A percentile compares a stretch with the other conserved stretches of the same genome.
Evolutionary conservation across 2,888 invertebrate genomes (phyloP).

Genomic region (Coleophora flavipennella): DNA sequence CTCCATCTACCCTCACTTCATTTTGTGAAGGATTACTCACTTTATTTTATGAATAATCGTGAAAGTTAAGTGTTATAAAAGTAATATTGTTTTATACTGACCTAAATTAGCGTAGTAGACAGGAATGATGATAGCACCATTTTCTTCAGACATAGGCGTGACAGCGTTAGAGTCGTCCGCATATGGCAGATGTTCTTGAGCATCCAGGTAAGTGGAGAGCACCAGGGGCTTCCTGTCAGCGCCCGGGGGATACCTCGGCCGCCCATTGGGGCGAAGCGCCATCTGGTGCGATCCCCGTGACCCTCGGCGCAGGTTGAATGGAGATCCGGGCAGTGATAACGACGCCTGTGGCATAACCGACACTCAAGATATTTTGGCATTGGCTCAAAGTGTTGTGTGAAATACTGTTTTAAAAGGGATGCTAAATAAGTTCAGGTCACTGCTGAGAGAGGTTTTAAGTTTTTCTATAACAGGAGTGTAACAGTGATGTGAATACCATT

Average conservation of each 20-base stretch:
- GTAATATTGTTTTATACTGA: conserved; percentile 27
- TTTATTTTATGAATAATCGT: too few species aligned
- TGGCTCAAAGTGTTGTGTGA: not conserved
- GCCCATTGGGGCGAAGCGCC: conserved; percentile 85
- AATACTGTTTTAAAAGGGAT: conserved; percentile 1
- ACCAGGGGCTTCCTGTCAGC: conserved; percentile 95
- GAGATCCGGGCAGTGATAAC: conserved; percentile 96
- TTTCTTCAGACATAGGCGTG: conserved; percentile 98
- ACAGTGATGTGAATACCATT: too few species aligned
- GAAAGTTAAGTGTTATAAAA: too few species aligned
- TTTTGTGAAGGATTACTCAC: too few species aligned
- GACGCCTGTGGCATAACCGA: conserved; percentile 81
- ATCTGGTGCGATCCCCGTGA: conserved; percentile 95
- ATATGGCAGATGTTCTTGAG: conserved; percentile 95
- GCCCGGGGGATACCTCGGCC: conserved; percentile 84
- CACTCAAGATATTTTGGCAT: conserved; percentile 21
- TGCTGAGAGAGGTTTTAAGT: too few species aligned
- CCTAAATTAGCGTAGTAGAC: conserved; percentile 91
- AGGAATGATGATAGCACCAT: conserved; percentile 94
- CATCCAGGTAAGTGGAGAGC: conserved; percentile 93
- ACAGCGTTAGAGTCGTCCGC: conserved; percentile 98
- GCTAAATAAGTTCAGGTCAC: too few species aligned
- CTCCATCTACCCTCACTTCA: too few species aligned
- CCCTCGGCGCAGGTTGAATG: conserved; percentile 92
- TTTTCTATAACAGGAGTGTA: too few species aligned